Evolutionary conservation across 2,113 vertebrate genomes (phyloP).

Genomic region (Mormyrus lacerda): DNA sequence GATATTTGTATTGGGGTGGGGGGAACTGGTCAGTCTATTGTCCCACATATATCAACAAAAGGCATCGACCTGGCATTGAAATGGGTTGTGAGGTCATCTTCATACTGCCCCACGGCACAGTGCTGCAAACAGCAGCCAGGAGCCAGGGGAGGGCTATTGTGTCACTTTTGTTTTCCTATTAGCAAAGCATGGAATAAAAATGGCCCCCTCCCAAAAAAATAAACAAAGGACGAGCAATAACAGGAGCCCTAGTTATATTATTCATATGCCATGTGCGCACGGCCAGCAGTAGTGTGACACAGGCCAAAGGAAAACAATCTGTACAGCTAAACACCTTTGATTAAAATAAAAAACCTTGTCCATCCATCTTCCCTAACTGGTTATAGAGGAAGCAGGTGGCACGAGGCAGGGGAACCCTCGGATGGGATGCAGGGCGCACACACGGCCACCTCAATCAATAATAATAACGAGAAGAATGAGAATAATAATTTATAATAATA

Average conservation of each 20-base stretch:
- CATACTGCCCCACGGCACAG: not conserved
- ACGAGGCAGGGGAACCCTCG: not conserved
- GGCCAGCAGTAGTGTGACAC: not conserved
- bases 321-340: not conserved
- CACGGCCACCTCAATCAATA: not conserved
- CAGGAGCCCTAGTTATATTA: not conserved
- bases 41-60: not conserved
- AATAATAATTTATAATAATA: no score
- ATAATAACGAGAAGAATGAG: not conserved
- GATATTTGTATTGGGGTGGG: not conserved
- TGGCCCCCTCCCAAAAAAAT: not conserved
- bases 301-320: not conserved
- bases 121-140: not conserved
- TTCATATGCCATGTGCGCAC: not conserved
- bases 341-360: not conserved
- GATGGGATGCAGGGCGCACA: not conserved
- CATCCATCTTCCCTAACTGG: not conserved
- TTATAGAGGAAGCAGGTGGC: not conserved
- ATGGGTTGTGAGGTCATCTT: not conserved
- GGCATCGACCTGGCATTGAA: not conserved
- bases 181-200: not conserved
- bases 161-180: not conserved
- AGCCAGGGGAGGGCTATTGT: not conserved
- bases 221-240: not conserved
- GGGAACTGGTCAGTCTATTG: not conserved